A percentile compares a stretch with the other conserved stretches of the same genome.
These are phyloP conservation scores for Mythimna pallens DNA, from an alignment of 2,888 invertebrate genomes.

Conservation along the genomic window DNA sequence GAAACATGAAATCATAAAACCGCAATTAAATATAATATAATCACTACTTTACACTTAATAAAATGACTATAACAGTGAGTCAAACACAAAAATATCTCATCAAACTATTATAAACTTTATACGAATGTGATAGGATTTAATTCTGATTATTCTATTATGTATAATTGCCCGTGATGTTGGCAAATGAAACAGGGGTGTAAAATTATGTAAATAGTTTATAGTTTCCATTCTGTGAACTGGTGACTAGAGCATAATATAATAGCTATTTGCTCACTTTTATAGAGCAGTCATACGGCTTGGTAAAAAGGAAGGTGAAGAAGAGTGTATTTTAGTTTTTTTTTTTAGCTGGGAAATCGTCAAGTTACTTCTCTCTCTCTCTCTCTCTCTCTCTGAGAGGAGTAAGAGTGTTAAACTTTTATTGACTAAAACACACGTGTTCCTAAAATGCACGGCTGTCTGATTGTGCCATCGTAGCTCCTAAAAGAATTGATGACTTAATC, in stretches of 20 bases:
- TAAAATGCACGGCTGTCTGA: too few species aligned
- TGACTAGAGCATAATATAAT: constrained; percentile 6
- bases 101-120: constrained; percentile 23
- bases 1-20: constrained; percentile 12
- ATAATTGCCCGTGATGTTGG: constrained; percentile 3
- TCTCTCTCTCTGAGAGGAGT: too few species aligned
- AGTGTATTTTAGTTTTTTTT: too few species aligned
- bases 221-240: not conserved
- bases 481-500: not conserved
- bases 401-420: too few species aligned
- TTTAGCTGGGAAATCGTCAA: too few species aligned
- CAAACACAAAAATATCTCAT: not conserved
- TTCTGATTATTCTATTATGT: constrained; percentile 13
- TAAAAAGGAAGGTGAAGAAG: not conserved
- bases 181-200: constrained; percentile 24
- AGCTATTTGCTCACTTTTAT: not conserved
- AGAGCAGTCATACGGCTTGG: not conserved
- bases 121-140: constrained; percentile 15
- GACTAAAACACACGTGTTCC: too few species aligned
- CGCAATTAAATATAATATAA: constrained; percentile 24
- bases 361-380: too few species aligned
- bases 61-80: constrained; percentile 21
- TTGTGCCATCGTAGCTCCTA: too few species aligned
- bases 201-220: constrained; percentile 46
- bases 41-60: constrained; percentile 37